Evolutionary conservation across 1,140 invertebrate species (phyloP).

Genomic region (Euglossa dilemma): DNA sequence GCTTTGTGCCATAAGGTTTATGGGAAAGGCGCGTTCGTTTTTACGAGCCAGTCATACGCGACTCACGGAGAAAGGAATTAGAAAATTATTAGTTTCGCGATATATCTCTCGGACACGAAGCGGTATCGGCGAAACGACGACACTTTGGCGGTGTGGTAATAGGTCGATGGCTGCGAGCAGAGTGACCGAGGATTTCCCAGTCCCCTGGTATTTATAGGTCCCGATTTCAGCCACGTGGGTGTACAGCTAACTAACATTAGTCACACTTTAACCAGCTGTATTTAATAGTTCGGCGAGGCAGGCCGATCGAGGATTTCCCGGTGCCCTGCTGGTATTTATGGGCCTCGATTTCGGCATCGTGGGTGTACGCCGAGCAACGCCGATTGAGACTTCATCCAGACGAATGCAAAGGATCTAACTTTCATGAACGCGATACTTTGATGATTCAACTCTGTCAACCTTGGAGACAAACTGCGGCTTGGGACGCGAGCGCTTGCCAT

Average conservation of each 20-base stretch:
- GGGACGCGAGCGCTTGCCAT: too few relatives aligned
- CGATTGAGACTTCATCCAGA: too few relatives aligned
- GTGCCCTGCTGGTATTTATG: too few relatives aligned
- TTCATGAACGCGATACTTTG: too few relatives aligned
- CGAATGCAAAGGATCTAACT: too few relatives aligned
- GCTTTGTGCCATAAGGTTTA: not conserved
- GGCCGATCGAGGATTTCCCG: too few relatives aligned
- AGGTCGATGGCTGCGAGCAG: not conserved
- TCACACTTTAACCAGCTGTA: not conserved
- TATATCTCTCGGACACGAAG: not conserved
- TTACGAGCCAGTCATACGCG: not conserved
- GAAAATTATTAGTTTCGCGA: not conserved
- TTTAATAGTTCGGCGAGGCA: not conserved
- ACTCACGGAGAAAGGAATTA: not conserved
- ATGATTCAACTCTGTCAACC: too few relatives aligned
- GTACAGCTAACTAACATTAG: not conserved
- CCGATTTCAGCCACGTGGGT: not conserved
- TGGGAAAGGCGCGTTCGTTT: not conserved
- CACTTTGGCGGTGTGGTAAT: not conserved
- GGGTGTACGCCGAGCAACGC: too few relatives aligned
- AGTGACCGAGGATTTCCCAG: not conserved
- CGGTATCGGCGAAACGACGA: not conserved
- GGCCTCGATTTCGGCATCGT: too few relatives aligned
- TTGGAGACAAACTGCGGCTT: too few relatives aligned
- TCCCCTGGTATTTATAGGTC: not conserved